A percentile compares a stretch with the other conserved stretches of the same genome.
Evolutionary conservation across 2,113 vertebrate genomes (phyloP).

Genomic region (Calidris pugnax): DNA sequence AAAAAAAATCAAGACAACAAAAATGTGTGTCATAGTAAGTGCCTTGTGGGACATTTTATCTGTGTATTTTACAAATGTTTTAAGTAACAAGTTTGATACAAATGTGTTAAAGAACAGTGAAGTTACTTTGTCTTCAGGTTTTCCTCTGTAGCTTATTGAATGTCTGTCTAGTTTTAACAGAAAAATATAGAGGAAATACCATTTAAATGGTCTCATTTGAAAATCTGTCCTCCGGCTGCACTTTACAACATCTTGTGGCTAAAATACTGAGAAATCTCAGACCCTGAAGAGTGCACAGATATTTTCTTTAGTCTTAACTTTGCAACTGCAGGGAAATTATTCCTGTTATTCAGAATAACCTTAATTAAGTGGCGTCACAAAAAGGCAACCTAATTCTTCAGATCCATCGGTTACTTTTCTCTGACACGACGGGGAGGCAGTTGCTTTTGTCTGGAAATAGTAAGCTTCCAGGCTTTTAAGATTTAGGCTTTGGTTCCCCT

Average conservation of each 20-base stretch:
- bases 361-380: not conserved
- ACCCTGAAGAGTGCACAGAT: not conserved
- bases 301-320: not conserved
- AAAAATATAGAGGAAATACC: not conserved
- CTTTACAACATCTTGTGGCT: not conserved
- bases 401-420: not conserved
- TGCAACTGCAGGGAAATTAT: not conserved
- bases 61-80: not conserved
- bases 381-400: not conserved
- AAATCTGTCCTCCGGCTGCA: not conserved
- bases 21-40: accelerated
- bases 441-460: not conserved
- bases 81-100: not conserved
- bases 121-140: not conserved
- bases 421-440: not conserved
- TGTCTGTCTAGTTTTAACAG: not conserved
- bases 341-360: not conserved
- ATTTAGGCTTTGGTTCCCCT: not conserved
- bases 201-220: not conserved
- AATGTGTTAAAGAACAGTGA: not conserved
- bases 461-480: not conserved
- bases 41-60: not conserved
- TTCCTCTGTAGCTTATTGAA: not conserved
- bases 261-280: not conserved
- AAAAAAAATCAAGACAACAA: not conserved